A percentile compares a stretch with the other conserved stretches of the same genome.
These are phyloP conservation scores for Sinocyclocheilus rhinocerous DNA, from an alignment of 2,113 vertebrate genomes.

Conservation along the genomic window DNA sequence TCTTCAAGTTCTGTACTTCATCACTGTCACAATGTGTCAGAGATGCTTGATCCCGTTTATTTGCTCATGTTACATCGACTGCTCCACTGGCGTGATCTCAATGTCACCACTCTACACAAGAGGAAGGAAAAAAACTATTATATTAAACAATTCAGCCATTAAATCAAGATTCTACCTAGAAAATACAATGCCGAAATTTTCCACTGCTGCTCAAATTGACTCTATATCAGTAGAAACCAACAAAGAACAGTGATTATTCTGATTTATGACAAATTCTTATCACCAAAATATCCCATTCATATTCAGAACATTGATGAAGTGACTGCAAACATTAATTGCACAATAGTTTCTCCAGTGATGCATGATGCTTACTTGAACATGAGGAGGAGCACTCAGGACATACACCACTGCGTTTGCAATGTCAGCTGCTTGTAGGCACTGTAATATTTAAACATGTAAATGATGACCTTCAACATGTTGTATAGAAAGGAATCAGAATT, in stretches of 20 bases:
- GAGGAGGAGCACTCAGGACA: conserved; percentile 55
- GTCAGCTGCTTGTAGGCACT: conserved; percentile 77
- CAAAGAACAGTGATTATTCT: background rate
- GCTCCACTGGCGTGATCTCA: conserved; percentile 82
- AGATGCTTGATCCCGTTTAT: background rate
- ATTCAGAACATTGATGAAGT: background rate
- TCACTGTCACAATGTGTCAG: background rate
- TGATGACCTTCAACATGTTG: too few species aligned
- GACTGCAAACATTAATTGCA: background rate
- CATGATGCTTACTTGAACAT: conserved; percentile 70
- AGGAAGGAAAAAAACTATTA: conserved; percentile 11
- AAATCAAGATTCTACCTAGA: background rate
- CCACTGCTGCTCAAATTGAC: background rate
- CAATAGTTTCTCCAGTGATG: background rate
- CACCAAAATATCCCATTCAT: background rate
- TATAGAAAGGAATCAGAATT: too few species aligned
- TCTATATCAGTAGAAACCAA: background rate
- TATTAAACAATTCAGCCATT: background rate
- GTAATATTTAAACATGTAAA: background rate
- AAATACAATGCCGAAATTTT: background rate
- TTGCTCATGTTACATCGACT: conserved; percentile 71
- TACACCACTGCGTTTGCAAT: conserved; percentile 81
- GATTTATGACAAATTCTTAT: background rate
- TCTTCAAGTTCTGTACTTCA: background rate
- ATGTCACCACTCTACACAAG: conserved; percentile 84